A percentile compares a stretch with the other conserved stretches of the same genome.
Evolutionary conservation across 2,888 invertebrate species (phyloP).

Genomic region (Drosophila neotestacea): DNA sequence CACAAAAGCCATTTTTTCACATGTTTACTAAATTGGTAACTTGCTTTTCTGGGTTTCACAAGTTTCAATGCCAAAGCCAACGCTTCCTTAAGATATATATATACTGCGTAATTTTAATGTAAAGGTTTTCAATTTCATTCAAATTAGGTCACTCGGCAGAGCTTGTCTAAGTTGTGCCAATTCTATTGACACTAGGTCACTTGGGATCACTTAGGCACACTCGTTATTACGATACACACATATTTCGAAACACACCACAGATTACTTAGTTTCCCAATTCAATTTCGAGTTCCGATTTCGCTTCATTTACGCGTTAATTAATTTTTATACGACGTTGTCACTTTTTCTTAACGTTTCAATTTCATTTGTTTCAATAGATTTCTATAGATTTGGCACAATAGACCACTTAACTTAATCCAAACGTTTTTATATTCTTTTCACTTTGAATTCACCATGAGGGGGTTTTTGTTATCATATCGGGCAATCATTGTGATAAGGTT

Average conservation of each 20-base stretch:
- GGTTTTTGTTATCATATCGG: conserved; percentile 26
- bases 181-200: neutral
- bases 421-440: conserved; percentile 1
- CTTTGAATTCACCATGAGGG: conserved; percentile 3
- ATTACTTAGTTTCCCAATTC: too few relatives aligned
- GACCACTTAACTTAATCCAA: conserved; percentile 4
- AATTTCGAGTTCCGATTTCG: neutral
- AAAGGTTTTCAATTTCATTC: neutral
- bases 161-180: neutral
- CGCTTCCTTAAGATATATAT: conserved; percentile 15
- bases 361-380: neutral
- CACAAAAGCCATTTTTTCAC: conserved; percentile 40
- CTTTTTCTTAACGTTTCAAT: neutral
- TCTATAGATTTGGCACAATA: neutral
- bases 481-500: conserved; percentile 19
- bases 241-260: too few relatives aligned
- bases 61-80: conserved; percentile 40
- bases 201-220: neutral
- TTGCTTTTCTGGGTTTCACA: conserved; percentile 2
- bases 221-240: neutral
- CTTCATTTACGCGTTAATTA: neutral
- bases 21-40: conserved; percentile 39
- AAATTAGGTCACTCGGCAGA: neutral
- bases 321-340: too few relatives aligned
- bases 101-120: neutral